Percentiles rank a stretch among this genome's conserved stretches.
These are phyloP conservation scores for Scatophagus argus DNA, from an alignment of 2,113 vertebrate genomes.

Conservation along the genomic window DNA sequence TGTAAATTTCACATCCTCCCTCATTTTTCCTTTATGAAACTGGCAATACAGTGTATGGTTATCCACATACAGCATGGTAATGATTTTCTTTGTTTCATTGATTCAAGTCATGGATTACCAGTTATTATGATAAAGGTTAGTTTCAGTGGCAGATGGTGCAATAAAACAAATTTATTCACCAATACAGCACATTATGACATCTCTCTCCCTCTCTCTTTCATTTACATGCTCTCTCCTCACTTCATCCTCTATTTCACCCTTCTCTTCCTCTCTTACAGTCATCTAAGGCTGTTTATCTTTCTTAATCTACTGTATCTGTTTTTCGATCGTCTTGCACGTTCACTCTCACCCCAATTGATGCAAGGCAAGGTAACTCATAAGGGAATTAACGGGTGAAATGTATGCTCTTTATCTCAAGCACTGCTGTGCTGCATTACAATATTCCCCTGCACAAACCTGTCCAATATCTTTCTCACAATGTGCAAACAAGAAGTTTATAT, in stretches of 20 bases:
- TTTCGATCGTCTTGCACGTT: slow-evolving; percentile 49
- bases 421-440: slow-evolving; percentile 30
- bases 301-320: slow-evolving; percentile 64
- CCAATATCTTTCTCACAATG: slow-evolving; percentile 24
- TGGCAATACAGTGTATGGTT: slow-evolving; percentile 21
- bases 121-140: slow-evolving; percentile 43
- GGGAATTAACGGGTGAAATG: slow-evolving; percentile 69
- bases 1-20: slow-evolving; percentile 72
- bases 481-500: slow-evolving; percentile 65
- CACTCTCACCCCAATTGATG: slow-evolving; percentile 60
- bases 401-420: slow-evolving; percentile 50
- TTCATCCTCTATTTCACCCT: slow-evolving; percentile 2
- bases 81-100: slow-evolving; percentile 53
- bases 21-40: slow-evolving; percentile 47
- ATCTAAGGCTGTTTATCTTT: slow-evolving; percentile 62
- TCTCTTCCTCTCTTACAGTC: slow-evolving; percentile 26
- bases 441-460: slow-evolving; percentile 8
- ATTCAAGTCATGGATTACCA: slow-evolving; percentile 38
- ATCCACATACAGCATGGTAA: slow-evolving; percentile 28
- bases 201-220: slow-evolving; percentile 24
- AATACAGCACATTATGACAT: slow-evolving; percentile 19
- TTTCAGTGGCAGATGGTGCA: slow-evolving; percentile 53
- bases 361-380: slow-evolving; percentile 63
- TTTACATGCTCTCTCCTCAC: slow-evolving; percentile 19
- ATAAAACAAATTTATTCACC: slow-evolving; percentile 56